Percentiles rank a stretch among this genome's conserved stretches.
phyloP scores from a whole-genome alignment of 2,113 vertebrate genomes.

The Desmodus rotundus region DNA sequence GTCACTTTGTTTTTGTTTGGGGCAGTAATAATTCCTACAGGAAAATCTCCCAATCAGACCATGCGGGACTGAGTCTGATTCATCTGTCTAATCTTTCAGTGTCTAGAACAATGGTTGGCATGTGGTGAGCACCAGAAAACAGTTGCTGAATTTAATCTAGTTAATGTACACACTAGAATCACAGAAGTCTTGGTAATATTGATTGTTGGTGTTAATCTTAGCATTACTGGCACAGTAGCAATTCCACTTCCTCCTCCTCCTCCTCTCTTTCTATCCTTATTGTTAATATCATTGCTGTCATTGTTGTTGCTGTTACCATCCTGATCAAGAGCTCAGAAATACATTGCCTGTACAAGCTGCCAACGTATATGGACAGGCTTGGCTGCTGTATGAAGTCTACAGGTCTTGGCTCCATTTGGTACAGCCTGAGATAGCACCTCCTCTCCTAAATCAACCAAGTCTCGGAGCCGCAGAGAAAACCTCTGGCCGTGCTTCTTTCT shows the following conservation, averaged over 20 bases:
- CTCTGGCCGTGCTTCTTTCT: slow-evolving; percentile 41
- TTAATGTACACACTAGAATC: background rate
- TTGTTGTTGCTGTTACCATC: slow-evolving; percentile 3
- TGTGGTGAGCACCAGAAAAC: background rate
- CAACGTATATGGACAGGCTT: background rate
- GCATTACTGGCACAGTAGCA: slow-evolving; percentile 16
- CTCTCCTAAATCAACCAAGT: slow-evolving; percentile 66
- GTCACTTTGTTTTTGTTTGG: background rate
- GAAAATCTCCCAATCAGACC: background rate
- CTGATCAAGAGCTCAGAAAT: slow-evolving; percentile 50
- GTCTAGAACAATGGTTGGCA: background rate
- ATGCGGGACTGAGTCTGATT: background rate
- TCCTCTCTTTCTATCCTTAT: background rate
- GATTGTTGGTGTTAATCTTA: slow-evolving; percentile 47
- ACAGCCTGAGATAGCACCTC: slow-evolving; percentile 55
- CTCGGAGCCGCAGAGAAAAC: slow-evolving; percentile 39
- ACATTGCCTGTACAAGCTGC: slow-evolving; percentile 13
- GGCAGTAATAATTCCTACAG: background rate
- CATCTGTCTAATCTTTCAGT: background rate
- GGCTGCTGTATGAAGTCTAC: background rate
- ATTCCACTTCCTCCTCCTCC: background rate
- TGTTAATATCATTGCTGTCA: background rate
- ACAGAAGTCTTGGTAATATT: background rate
- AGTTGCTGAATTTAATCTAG: background rate
- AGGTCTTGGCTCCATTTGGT: slow-evolving; percentile 54